A percentile compares a stretch with the other conserved stretches of the same genome.
Conservation (phyloP, 2,888 invertebrate genomes). For the Agrilus biguttatus region DNA sequence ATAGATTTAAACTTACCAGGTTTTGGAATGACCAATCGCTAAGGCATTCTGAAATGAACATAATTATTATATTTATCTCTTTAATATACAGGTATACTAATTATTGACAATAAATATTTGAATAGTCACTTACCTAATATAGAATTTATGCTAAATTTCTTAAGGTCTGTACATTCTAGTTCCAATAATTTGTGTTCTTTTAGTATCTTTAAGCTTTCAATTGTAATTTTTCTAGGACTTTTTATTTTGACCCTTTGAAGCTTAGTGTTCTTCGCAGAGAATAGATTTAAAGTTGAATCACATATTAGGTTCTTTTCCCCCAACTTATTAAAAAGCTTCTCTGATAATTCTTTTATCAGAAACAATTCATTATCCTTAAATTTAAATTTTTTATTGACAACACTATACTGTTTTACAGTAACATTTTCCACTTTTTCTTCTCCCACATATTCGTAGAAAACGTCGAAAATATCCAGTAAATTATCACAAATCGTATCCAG, state of each 20-base stretch:
- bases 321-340: slow-evolving; percentile 37
- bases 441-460: slow-evolving; percentile 22
- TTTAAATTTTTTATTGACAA: slow-evolving; percentile 16
- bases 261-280: slow-evolving; percentile 42
- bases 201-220: slow-evolving; percentile 43
- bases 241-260: slow-evolving; percentile 42
- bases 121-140: slow-evolving; percentile 10
- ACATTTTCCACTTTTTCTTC: slow-evolving; percentile 11
- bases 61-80: not conserved
- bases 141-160: slow-evolving; percentile 14
- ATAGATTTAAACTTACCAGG: slow-evolving; percentile 43
- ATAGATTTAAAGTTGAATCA: slow-evolving; percentile 45
- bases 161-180: slow-evolving; percentile 43
- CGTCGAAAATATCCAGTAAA: slow-evolving; percentile 37
- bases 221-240: slow-evolving; percentile 41
- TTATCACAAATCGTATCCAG: slow-evolving; percentile 50
- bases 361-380: slow-evolving; percentile 41
- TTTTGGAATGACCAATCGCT: slow-evolving; percentile 50
- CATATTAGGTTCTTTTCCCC: slow-evolving; percentile 42
- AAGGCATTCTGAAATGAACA: slow-evolving; percentile 35
- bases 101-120: not conserved
- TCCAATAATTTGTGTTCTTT: slow-evolving; percentile 46
- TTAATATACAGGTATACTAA: too few relatives aligned
- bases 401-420: slow-evolving; percentile 7
- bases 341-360: slow-evolving; percentile 42